phyloP scores from a whole-genome alignment of 2,888 invertebrate species.

The Cheilosia pagana region DNA sequence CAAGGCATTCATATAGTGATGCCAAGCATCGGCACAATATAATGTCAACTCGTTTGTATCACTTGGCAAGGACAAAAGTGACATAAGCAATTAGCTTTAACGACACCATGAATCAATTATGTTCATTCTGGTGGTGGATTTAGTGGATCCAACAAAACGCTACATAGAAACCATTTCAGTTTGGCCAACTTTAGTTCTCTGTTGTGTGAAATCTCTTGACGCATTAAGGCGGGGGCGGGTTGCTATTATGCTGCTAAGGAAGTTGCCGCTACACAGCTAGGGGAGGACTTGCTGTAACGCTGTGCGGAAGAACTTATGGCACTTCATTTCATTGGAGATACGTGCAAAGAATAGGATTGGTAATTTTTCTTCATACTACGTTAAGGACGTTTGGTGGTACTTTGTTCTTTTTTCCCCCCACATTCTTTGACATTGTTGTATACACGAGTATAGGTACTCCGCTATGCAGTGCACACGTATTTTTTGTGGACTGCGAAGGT shows the following conservation, averaged over 20 bases:
- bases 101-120: conserved; percentile 72
- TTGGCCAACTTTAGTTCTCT: conserved; percentile 1
- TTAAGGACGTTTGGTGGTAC: conserved; percentile 17
- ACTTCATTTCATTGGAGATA: conserved; percentile 66
- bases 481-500: background rate
- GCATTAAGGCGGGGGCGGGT: conserved; percentile 18
- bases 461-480: background rate
- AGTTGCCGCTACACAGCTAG: conserved; percentile 42
- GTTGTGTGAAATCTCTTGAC: conserved; percentile 11
- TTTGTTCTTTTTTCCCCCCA: background rate
- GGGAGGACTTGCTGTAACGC: conserved; percentile 9
- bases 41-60: conserved; percentile 55
- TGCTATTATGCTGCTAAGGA: background rate
- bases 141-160: conserved; percentile 55
- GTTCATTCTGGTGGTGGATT: conserved; percentile 64
- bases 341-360: conserved; percentile 66
- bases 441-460: conserved; percentile 3
- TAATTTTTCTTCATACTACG: conserved; percentile 54
- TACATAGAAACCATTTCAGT: conserved; percentile 41
- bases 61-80: conserved; percentile 52
- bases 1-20: conserved; percentile 20
- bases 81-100: conserved; percentile 68
- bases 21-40: conserved; percentile 23
- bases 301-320: conserved; percentile 66
- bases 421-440: conserved; percentile 19